Conservation (phyloP, 2,797 vertebrate species). For the Enoplosus armatus region DNA sequence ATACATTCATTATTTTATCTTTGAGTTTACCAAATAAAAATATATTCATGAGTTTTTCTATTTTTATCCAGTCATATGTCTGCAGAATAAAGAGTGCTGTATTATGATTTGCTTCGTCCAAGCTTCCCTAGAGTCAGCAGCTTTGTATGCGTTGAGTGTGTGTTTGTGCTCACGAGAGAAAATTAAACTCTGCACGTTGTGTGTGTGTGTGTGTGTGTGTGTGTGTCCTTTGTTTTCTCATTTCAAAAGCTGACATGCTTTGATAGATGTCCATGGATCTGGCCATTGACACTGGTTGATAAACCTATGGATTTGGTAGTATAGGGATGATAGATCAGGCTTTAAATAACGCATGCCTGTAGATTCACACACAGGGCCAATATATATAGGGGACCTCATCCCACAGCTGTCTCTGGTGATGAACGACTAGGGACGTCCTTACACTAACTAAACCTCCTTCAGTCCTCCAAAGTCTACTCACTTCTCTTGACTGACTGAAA, state of each 20-base stretch:
- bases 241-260: conserved; percentile 64
- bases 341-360: conserved; percentile 67
- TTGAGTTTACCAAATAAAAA: conserved; percentile 37
- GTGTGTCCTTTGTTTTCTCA: conserved; percentile 53
- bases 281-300: conserved; percentile 58
- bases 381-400: conserved; percentile 64
- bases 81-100: conserved; percentile 41
- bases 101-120: conserved; percentile 38
- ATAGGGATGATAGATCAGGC: conserved; percentile 64
- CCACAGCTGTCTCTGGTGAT: conserved; percentile 70
- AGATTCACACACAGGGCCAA: conserved; percentile 51
- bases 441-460: conserved; percentile 53
- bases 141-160: conserved; percentile 43
- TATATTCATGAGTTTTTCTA: conserved; percentile 29
- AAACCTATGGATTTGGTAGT: conserved; percentile 71
- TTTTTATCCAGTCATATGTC: conserved; percentile 19
- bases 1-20: conserved; percentile 2
- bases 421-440: conserved; percentile 51
- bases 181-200: conserved; percentile 47
- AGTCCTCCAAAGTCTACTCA: conserved; percentile 11
- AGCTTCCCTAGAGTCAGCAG: conserved; percentile 45
- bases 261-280: conserved; percentile 69
- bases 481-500: conserved; percentile 17
- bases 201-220: conserved; percentile 43
- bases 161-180: conserved; percentile 33